Base-by-base conservation (phyloP, 2,113 vertebrate species). In the Diphyllodes magnificus region DNA sequence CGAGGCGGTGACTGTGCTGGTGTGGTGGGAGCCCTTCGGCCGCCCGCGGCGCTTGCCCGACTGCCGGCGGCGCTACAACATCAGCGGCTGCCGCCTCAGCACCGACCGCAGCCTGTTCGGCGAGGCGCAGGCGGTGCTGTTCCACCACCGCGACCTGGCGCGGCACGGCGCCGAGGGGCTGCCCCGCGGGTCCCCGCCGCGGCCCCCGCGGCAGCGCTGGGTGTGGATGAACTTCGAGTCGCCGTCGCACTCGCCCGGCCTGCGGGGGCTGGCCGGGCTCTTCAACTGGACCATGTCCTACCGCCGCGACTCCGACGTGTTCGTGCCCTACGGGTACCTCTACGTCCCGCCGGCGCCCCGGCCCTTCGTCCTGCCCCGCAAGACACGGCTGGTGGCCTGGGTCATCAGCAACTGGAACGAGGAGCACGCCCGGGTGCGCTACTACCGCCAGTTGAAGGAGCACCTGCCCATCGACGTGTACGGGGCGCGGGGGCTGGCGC, bases 171-270 rank as follows among this genome's bases (percentile, higher is more conserved):
- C 31, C 13, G 7, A 15, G 25, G 76, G 16, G 77, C n/a, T 95
- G 84, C 90, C 97, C 70, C 64, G 5, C 4, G 75, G 44, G 49
- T 14, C 81, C 40, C 68, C 79, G 59, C 79, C 40, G 22, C 97
- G 99, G 11, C 98, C 98, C 1, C 81, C 69, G 0, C 94, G 49
- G 12, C 99, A 99, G 92, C 99, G 98, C 78, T 99, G 99, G 99
- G 98, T 99, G 13, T 99, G 99, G 99, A 98, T 99, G 98, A 99
- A 99, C 97, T 98, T 98, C 70, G 99, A 99, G 97, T 99, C 99
- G 5, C 99, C 99, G 7, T 77, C 98, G 11, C 98, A 99, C 95
- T 98, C 98, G 0, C 91, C 92, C 1, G 92, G 94, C 1, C 95
- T 99, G 88, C 79, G 91, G 22, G 68, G 31, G 5, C 79, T 99